A percentile compares a stretch with the other conserved stretches of the same genome.
These are phyloP conservation scores for Pelecanus crispus DNA, from an alignment of 2,113 vertebrate genomes.

Conservation along the genomic window DNA sequence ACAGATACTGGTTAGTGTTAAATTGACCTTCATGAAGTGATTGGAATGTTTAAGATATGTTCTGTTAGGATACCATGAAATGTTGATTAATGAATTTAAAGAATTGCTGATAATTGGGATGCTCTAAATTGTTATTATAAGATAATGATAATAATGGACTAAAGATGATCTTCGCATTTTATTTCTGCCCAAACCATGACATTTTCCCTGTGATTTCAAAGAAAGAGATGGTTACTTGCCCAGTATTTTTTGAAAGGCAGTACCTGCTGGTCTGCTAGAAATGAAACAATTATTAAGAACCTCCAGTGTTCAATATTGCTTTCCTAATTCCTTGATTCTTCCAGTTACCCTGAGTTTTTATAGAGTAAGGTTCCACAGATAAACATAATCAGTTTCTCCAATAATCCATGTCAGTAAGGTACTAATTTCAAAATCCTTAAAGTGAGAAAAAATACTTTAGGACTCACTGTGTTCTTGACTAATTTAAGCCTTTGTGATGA, in stretches of 20 bases:
- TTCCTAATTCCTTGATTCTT: neutral
- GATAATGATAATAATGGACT: neutral
- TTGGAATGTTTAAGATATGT: neutral
- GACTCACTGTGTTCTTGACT: neutral
- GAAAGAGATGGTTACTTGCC: neutral
- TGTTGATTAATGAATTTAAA: neutral
- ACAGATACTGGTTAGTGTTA: neutral
- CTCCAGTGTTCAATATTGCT: neutral
- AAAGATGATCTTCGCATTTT: neutral
- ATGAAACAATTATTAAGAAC: neutral
- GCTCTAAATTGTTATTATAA: neutral
- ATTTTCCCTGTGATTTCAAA: neutral
- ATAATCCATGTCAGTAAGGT: neutral
- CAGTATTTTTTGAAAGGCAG: neutral
- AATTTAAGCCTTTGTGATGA: neutral
- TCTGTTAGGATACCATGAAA: neutral
- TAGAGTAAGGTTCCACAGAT: neutral
- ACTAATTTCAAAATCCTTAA: neutral
- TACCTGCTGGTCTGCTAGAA: neutral
- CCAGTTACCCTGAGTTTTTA: neutral
- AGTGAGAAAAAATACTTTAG: neutral
- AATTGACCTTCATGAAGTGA: neutral
- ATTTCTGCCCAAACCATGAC: neutral
- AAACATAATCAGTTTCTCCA: neutral
- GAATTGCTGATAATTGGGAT: neutral